These are phyloP conservation scores for Drosophila serrata DNA, from an alignment of 1,140 invertebrate species.

Conservation along the genomic window DNA sequence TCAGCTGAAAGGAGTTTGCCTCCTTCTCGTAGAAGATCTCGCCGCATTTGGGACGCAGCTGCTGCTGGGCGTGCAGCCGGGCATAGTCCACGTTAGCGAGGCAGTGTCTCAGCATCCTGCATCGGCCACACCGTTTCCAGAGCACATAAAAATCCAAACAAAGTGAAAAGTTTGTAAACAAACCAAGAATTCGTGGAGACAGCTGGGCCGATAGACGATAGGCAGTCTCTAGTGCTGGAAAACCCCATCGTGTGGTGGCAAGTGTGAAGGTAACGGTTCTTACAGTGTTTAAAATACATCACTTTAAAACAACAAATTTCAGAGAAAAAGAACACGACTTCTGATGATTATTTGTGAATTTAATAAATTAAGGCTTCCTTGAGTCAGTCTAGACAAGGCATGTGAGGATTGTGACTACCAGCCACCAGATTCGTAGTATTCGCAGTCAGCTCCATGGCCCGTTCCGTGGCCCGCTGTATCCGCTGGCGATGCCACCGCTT, in stretches of 20 bases:
- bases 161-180: slow-evolving; percentile 37
- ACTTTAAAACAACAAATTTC: background rate
- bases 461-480: slow-evolving; percentile 29
- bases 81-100: slow-evolving; percentile 55
- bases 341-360: background rate
- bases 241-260: background rate
- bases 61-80: slow-evolving; percentile 56
- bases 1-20: slow-evolving; percentile 55
- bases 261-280: background rate
- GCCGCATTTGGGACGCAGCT: slow-evolving; percentile 63
- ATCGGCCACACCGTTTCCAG: slow-evolving; percentile 1
- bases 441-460: background rate
- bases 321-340: background rate
- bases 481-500: slow-evolving; percentile 67
- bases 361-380: background rate
- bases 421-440: background rate
- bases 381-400: background rate
- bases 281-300: background rate
- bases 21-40: slow-evolving; percentile 71
- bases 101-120: slow-evolving; percentile 74
- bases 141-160: slow-evolving; percentile 22
- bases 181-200: slow-evolving; percentile 1
- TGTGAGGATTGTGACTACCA: background rate
- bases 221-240: background rate
- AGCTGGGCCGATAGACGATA: slow-evolving; percentile 8